Evolutionary conservation across 37 sponge, comb jelly and placozoan genomes (phyloP).

Genomic region (Agelas oroides): DNA sequence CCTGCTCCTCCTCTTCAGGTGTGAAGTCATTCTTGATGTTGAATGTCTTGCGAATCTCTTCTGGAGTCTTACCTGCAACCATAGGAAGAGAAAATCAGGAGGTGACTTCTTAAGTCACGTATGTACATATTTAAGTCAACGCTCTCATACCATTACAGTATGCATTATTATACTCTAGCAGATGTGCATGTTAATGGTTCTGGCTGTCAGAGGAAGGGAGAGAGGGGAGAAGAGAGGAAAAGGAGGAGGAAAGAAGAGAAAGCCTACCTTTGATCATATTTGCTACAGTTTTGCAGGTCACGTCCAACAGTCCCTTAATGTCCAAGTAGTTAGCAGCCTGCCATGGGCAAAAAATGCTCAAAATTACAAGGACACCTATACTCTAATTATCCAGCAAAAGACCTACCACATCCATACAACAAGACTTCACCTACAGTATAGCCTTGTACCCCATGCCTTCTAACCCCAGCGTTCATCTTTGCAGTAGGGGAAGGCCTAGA

Average conservation of each 20-base stretch:
- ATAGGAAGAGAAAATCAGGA: neutral
- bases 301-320: slow-evolving; percentile 98
- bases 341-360: neutral
- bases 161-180: neutral
- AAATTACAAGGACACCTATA: too few relatives aligned
- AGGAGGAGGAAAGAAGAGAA: neutral
- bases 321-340: slow-evolving; percentile 99
- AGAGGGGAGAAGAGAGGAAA: neutral
- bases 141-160: neutral
- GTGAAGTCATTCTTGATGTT: slow-evolving; percentile 99
- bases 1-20: slow-evolving; percentile 99
- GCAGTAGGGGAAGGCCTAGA: too few relatives aligned
- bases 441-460: too few relatives aligned
- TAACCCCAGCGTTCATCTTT: too few relatives aligned
- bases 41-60: slow-evolving; percentile 98
- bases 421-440: too few relatives aligned
- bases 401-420: too few relatives aligned
- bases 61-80: slow-evolving; percentile 89
- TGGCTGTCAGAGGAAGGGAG: too few relatives aligned
- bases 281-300: slow-evolving; percentile 99
- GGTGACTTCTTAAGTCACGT: neutral
- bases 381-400: too few relatives aligned
- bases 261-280: slow-evolving; percentile 95
- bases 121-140: neutral
- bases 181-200: too few relatives aligned